Conservation (phyloP, 2,888 invertebrate genomes). For the Hemithea aestivaria region DNA sequence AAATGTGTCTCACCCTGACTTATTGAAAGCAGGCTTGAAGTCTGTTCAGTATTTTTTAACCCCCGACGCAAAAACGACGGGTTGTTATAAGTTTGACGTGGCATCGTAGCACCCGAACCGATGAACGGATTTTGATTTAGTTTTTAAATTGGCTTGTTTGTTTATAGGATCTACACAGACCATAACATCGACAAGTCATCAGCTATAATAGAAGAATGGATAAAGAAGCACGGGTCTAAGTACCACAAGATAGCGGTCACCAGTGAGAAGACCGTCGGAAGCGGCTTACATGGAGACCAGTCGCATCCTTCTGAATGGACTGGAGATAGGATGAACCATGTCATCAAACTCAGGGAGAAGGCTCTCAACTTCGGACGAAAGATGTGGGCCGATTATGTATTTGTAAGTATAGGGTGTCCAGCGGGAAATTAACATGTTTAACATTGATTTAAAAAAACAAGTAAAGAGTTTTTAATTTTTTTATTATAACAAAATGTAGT, state of each 20-base stretch:
- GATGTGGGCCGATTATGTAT: slow-evolving; percentile 93
- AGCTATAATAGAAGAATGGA: slow-evolving; percentile 15
- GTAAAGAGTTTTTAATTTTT: not conserved
- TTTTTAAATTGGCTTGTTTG: not conserved
- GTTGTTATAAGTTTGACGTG: no score
- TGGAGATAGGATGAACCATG: slow-evolving; percentile 83
- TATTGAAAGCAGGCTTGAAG: no score
- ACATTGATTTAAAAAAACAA: no score
- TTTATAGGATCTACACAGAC: slow-evolving; percentile 8
- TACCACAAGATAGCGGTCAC: slow-evolving; percentile 85
- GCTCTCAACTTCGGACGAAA: slow-evolving; percentile 85
- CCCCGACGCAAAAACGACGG: no score
- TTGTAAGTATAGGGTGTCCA: slow-evolving; percentile 87
- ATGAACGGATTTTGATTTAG: no score
- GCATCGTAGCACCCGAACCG: no score
- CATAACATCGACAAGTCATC: not conserved
- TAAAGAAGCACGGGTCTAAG: slow-evolving; percentile 74
- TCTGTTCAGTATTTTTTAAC: no score
- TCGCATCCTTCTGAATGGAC: slow-evolving; percentile 87
- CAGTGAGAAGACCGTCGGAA: slow-evolving; percentile 55
- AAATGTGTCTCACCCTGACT: no score
- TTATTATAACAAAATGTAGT: no score
- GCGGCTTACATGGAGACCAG: slow-evolving; percentile 75
- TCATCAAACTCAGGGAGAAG: slow-evolving; percentile 88
- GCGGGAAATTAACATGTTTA: no score